These are phyloP conservation scores for Gallirallus australis DNA, from an alignment of 2,797 vertebrate genomes.

Conservation along the genomic window DNA sequence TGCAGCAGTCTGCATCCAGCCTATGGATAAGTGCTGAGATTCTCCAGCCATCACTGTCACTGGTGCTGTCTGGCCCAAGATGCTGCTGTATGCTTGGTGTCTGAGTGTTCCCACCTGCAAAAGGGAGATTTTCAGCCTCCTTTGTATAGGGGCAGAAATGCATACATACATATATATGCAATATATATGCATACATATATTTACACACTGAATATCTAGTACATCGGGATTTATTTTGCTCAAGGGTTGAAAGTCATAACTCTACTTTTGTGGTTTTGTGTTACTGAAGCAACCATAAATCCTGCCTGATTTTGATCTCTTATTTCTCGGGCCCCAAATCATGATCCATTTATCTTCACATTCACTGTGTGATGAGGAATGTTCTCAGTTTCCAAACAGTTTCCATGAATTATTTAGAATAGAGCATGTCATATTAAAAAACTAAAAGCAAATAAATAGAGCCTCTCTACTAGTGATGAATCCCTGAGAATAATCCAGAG, in stretches of 20 bases:
- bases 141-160: neutral
- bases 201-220: neutral
- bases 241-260: neutral
- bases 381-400: conserved; percentile 23
- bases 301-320: neutral
- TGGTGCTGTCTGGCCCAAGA: neutral
- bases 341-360: neutral
- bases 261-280: neutral
- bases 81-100: neutral
- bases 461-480: neutral
- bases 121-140: neutral
- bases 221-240: neutral
- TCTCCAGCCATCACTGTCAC: neutral
- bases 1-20: rapidly evolving
- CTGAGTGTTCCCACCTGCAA: neutral
- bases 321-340: conserved; percentile 5
- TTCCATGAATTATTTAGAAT: conserved; percentile 53
- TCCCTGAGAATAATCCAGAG: neutral
- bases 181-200: neutral
- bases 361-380: neutral
- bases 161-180: neutral
- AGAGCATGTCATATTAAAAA: neutral
- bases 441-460: neutral
- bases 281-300: conserved; percentile 14
- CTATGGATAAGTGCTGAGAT: neutral